These are phyloP conservation scores for Erethizon dorsatum DNA, from an alignment of 2,797 vertebrate species.

Conservation along the genomic window DNA sequence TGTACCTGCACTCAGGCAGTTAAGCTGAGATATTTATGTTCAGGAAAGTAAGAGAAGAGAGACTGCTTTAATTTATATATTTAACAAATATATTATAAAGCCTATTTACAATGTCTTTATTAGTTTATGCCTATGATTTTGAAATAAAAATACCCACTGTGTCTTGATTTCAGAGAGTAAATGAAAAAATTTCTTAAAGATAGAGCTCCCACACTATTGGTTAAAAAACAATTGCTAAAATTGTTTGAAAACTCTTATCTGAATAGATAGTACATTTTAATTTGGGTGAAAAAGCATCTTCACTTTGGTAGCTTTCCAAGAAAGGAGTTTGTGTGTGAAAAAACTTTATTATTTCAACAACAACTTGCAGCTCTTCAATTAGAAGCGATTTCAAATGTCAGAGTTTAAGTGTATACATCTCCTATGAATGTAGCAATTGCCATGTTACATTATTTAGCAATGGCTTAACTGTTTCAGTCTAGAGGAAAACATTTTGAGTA, in stretches of 20 bases:
- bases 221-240: slow-evolving; percentile 48
- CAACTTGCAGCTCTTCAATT: slow-evolving; percentile 38
- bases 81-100: slow-evolving; percentile 29
- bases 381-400: slow-evolving; percentile 70
- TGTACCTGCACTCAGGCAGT: slow-evolving; percentile 53
- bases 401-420: slow-evolving; percentile 49
- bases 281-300: background rate
- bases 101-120: slow-evolving; percentile 24
- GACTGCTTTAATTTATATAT: slow-evolving; percentile 23
- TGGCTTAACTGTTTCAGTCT: slow-evolving; percentile 29
- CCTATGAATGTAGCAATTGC: slow-evolving; percentile 27
- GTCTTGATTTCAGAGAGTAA: slow-evolving; percentile 29
- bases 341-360: slow-evolving; percentile 56
- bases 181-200: slow-evolving; percentile 45
- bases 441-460: background rate
- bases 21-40: slow-evolving; percentile 47
- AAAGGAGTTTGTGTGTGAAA: background rate
- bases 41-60: slow-evolving; percentile 36
- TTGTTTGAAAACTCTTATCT: slow-evolving; percentile 39
- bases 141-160: slow-evolving; percentile 8
- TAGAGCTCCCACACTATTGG: background rate
- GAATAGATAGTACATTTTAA: slow-evolving; percentile 21
- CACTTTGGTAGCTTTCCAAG: slow-evolving; percentile 1
- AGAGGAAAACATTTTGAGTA: slow-evolving; percentile 67
- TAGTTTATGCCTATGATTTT: slow-evolving; percentile 25